These are phyloP conservation scores for Alosa alosa DNA, from an alignment of 2,113 vertebrate species.

Conservation along the genomic window DNA sequence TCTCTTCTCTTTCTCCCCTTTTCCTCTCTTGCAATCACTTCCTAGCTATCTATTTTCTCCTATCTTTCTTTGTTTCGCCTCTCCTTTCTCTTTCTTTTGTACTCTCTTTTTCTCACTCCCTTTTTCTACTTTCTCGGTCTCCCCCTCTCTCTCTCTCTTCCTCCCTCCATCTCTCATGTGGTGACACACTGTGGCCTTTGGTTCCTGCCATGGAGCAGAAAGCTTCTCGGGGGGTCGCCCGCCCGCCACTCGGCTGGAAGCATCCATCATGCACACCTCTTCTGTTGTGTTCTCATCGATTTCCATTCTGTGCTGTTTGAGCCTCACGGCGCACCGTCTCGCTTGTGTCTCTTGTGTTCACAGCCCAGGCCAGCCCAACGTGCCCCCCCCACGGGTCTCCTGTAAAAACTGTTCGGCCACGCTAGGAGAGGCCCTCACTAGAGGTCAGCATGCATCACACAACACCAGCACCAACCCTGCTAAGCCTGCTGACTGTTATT, in stretches of 20 bases:
- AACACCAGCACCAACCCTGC: conserved; percentile 24
- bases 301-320: conserved; percentile 23
- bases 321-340: conserved; percentile 20
- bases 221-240: background rate
- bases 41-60: background rate
- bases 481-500: background rate
- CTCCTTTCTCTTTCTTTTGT: background rate
- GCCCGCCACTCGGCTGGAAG: background rate
- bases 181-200: background rate
- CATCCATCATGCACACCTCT: conserved; percentile 23
- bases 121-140: background rate
- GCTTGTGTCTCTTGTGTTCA: conserved; percentile 54
- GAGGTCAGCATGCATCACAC: conserved; percentile 72
- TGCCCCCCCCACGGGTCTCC: conserved; percentile 66
- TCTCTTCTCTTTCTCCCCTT: background rate
- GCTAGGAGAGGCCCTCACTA: conserved; percentile 81
- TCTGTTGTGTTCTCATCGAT: conserved; percentile 33
- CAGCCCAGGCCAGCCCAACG: conserved; percentile 79
- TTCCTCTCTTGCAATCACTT: background rate
- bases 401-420: conserved; percentile 83
- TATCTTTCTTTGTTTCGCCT: background rate
- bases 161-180: background rate
- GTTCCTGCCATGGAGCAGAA: conserved; percentile 16
- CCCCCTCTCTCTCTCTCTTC: background rate
- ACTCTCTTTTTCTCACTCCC: background rate